Evolutionary conservation across 2,797 vertebrate genomes (phyloP), one percentile per base, ranked within the genome.

Genomic region (Lutjanus argentimaculatus): DNA sequence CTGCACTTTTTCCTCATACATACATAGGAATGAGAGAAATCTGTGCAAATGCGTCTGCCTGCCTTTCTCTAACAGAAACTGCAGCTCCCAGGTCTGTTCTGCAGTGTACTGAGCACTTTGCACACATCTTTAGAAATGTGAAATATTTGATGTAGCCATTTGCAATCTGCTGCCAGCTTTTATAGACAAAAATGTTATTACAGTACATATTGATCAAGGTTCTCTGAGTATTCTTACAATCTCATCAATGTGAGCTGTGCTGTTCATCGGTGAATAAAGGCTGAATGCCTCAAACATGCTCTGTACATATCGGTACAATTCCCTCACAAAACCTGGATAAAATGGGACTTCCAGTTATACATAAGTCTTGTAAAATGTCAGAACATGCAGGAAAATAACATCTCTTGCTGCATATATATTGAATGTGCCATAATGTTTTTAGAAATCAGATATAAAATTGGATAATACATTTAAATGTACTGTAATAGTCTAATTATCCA

Each of bases 1-100:
- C 22, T 42, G 56, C 56, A 67, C 52, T 67, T 77, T 70, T 36
- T 51, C 45, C 49, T 25, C 0, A 0, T 71, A 77, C 67, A 65
- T 77, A 70, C 55, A 83, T 67, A 75, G 30, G 40, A 65, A 83
- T 81, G 57, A 72, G 63, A 66, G 8, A 68, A 62, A 72, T 77
- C 13, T 45, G 40, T 52, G 19, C 8, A 69, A 67, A 71, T 59
- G 68, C 42, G 63, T 69, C 36, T 17, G 51, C 52, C 59, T 66
- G 19, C 43, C 6, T 30, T 10, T 30, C 30, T 66, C 43, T 21
- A 36, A 36, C 22, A 67, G 22, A 69, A 25, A 65, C 42, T 19
- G 12, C 15, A n/a, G 25, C 22, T 72, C 25, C 53, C 30, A 3
- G 30, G 30, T 48, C 51, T 76, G 36, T 49, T 53, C 61, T 69